These are phyloP conservation scores for Platyscapa corneri DNA, from an alignment of 1,140 invertebrate genomes.

Conservation along the genomic window DNA sequence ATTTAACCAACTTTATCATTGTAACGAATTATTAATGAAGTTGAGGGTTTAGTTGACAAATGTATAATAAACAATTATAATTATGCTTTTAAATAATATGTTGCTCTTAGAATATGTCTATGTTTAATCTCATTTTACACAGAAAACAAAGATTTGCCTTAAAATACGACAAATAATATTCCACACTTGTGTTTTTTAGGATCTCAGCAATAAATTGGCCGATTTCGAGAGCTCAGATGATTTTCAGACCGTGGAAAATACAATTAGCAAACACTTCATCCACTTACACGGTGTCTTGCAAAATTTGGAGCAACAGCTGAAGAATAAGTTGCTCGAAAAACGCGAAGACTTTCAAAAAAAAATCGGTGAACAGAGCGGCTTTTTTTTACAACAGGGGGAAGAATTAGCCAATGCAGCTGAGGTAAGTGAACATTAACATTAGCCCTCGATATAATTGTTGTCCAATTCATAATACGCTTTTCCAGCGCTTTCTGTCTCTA, in stretches of 20 bases:
- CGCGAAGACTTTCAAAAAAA: slow-evolving; percentile 25
- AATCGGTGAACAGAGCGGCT: slow-evolving; percentile 53
- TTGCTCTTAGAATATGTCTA: no score
- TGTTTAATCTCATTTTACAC: no score
- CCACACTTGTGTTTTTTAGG: slow-evolving; percentile 59
- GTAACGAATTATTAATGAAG: no score
- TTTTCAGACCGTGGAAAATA: slow-evolving; percentile 53
- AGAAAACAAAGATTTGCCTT: no score
- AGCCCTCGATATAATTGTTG: no score
- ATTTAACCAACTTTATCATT: no score
- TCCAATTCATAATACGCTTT: no score
- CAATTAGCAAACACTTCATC: slow-evolving; percentile 64
- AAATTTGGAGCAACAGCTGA: slow-evolving; percentile 61
- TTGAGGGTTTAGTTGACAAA: no score
- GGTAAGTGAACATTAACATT: slow-evolving; percentile 49
- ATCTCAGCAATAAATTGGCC: slow-evolving; percentile 41
- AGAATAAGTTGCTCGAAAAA: slow-evolving; percentile 55
- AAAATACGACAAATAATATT: no score
- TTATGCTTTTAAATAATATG: no score
- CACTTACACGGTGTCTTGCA: slow-evolving; percentile 69
- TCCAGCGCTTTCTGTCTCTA: no score
- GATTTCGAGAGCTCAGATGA: neutral
- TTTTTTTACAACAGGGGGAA: slow-evolving; percentile 55
- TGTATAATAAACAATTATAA: no score
- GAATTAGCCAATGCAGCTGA: slow-evolving; percentile 48